Evolutionary conservation across 2,113 vertebrate species (phyloP).

Genomic region (Odocoileus virginianus): DNA sequence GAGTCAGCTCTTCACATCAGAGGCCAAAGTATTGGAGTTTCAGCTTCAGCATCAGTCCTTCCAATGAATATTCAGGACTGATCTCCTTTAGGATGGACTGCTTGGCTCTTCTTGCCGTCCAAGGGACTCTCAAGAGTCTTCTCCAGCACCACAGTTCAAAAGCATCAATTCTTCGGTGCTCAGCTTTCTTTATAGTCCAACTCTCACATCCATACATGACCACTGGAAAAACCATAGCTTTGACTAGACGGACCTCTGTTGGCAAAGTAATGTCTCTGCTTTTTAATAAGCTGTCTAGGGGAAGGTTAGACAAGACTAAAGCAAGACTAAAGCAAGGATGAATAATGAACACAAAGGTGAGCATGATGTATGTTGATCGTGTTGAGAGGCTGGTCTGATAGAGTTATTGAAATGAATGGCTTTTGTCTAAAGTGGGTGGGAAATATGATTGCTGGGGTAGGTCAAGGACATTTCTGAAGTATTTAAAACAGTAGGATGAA

Average conservation of each 20-base stretch:
- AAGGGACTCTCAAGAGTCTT: neutral
- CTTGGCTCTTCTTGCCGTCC: neutral
- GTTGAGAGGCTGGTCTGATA: neutral
- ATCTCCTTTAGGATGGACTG: neutral
- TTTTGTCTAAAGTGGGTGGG: neutral
- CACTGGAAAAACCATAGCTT: too few species aligned
- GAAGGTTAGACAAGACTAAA: neutral
- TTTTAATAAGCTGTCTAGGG: neutral
- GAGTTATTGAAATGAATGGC: neutral
- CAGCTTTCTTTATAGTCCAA: too few species aligned
- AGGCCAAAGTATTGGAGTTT: neutral
- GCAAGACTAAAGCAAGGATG: neutral
- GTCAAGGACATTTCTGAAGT: neutral
- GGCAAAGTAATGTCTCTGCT: too few species aligned
- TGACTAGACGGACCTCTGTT: too few species aligned
- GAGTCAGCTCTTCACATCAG: too few species aligned
- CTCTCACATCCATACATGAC: too few species aligned
- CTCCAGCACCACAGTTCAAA: neutral
- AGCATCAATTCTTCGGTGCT: neutral
- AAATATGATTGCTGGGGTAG: neutral
- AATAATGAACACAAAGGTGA: neutral
- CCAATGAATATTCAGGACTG: neutral
- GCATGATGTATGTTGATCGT: rapidly evolving
- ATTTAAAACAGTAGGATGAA: neutral
- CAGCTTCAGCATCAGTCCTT: neutral